Percentiles rank a stretch among this genome's conserved stretches.
Evolutionary conservation across 2,113 vertebrate species (phyloP).

Genomic region (Leptocoma aspasia): DNA sequence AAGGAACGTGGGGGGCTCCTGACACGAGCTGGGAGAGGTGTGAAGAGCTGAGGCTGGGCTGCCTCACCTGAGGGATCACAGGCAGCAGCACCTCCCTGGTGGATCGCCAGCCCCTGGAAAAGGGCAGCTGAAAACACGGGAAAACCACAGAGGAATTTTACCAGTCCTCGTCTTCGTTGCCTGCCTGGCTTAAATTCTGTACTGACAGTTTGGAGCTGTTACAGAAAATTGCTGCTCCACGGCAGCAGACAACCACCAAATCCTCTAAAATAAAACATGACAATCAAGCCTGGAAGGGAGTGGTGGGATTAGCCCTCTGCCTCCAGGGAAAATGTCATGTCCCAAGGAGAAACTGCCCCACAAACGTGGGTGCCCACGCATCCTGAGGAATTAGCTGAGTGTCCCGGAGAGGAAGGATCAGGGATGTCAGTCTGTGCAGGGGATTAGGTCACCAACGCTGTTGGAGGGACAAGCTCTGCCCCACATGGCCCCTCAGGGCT

Average conservation of each 20-base stretch:
- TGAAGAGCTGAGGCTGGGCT: not conserved
- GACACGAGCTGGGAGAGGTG: rapidly evolving
- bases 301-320: not conserved
- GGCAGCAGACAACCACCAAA: not conserved
- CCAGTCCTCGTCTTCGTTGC: not conserved
- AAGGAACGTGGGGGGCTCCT: not conserved
- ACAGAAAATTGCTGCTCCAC: not conserved
- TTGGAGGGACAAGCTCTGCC: not conserved
- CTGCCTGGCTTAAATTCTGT: not conserved
- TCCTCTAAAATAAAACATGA: not conserved
- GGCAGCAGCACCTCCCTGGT: not conserved
- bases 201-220: constrained; percentile 15
- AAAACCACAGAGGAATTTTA: not conserved
- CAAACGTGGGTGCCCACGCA: not conserved
- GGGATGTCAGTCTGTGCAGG: not conserved
- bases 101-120: not conserved
- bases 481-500: not conserved
- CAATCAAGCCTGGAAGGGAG: not conserved
- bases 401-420: constrained; percentile 23
- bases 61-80: not conserved
- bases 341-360: constrained; percentile 32
- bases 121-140: not conserved
- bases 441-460: not conserved
- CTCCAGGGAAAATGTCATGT: not conserved
- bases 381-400: not conserved